phyloP scores from a whole-genome alignment of 2,113 vertebrate species.

The Rhizomys pruinosus region DNA sequence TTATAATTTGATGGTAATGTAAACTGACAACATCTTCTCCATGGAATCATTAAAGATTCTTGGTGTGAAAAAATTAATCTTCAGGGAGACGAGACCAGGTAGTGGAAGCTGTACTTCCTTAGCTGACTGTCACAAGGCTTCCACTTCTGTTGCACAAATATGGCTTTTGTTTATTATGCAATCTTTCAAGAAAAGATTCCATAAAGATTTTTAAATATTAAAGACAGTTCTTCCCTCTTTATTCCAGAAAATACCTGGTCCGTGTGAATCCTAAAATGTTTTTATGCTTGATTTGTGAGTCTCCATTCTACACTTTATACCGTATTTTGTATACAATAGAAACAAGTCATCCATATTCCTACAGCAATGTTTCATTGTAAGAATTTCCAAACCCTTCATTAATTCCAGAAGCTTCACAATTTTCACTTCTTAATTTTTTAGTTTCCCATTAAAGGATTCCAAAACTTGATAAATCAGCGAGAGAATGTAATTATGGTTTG shows the following conservation, averaged over 20 bases:
- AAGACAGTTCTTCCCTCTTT: neutral
- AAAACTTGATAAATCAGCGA: neutral
- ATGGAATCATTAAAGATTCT: neutral
- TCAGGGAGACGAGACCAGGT: too few relatives aligned
- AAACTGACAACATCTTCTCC: neutral
- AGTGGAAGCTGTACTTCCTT: rapidly evolving
- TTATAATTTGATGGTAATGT: neutral
- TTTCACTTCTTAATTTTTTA: neutral
- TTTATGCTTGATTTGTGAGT: neutral
- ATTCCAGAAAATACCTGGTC: neutral
- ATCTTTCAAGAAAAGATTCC: neutral
- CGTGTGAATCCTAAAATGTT: neutral
- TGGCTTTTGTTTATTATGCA: too few relatives aligned
- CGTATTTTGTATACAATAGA: neutral
- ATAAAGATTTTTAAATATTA: neutral
- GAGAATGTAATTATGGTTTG: too few relatives aligned
- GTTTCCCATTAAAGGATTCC: neutral
- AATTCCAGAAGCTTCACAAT: neutral
- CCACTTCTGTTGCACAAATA: rapidly evolving
- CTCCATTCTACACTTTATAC: neutral
- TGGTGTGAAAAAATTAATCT: too few relatives aligned
- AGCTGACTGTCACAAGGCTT: too few relatives aligned
- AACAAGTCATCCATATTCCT: neutral
- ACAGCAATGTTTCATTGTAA: neutral
- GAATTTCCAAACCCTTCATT: neutral